These are phyloP conservation scores for Colletes collaris DNA, from an alignment of 2,888 invertebrate genomes.

Conservation along the genomic window DNA sequence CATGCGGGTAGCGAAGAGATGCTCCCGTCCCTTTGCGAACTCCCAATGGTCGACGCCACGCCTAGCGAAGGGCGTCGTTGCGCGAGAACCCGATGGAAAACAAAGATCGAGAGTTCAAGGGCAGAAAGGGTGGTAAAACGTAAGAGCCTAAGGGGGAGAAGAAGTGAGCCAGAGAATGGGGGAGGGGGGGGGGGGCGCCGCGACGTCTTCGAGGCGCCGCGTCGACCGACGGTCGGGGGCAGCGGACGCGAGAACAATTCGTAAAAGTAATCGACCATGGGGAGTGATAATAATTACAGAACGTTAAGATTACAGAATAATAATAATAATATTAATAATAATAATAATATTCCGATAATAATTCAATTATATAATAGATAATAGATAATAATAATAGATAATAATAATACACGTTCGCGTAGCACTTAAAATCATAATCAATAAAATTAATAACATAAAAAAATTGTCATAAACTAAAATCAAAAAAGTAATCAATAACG, in stretches of 20 bases:
- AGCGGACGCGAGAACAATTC: slow-evolving; percentile 77
- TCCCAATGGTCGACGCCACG: slow-evolving; percentile 73
- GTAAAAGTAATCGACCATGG: slow-evolving; percentile 73
- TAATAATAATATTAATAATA: slow-evolving; percentile 63
- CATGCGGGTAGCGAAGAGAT: slow-evolving; percentile 83
- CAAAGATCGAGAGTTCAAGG: slow-evolving; percentile 5
- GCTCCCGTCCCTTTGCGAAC: slow-evolving; percentile 79
- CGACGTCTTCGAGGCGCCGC: slow-evolving; percentile 60
- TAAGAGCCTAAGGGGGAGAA: not conserved
- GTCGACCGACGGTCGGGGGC: slow-evolving; percentile 70
- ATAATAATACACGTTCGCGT: slow-evolving; percentile 70
- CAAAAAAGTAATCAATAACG: slow-evolving; percentile 80
- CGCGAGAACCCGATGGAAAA: slow-evolving; percentile 52
- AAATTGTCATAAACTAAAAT: slow-evolving; percentile 81
- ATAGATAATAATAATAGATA: slow-evolving; percentile 64
- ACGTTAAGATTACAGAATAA: slow-evolving; percentile 69
- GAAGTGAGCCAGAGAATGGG: slow-evolving; percentile 3
- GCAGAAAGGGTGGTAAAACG: no score
- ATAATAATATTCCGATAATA: slow-evolving; percentile 65
- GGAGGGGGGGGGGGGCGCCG: no score
- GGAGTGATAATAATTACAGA: slow-evolving; percentile 72
- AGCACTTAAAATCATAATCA: slow-evolving; percentile 78
- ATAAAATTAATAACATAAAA: slow-evolving; percentile 82
- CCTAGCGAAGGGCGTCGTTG: slow-evolving; percentile 67
- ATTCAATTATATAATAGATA: slow-evolving; percentile 62